Base-by-base conservation (phyloP, 1,140 invertebrate genomes). In the Tetramorium simillimum region DNA sequence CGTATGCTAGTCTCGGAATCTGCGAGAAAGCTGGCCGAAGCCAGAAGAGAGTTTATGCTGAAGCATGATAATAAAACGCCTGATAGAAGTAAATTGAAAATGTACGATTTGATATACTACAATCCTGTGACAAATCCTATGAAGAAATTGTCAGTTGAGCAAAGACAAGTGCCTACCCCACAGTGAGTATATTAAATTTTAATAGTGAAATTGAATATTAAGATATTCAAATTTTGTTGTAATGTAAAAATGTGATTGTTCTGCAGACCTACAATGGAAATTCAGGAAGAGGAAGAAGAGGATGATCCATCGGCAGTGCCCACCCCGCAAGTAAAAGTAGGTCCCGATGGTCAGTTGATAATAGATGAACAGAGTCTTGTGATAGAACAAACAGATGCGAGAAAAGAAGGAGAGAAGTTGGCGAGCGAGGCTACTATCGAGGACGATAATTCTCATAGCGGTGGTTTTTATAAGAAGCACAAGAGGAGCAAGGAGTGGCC, bases 61-160 rank as follows among this genome's bases (percentile, higher is more conserved):
- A 96, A 96, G 72, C 95, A 96, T 72, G 95, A 95, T 43, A 94
- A 96, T 37, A 95, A 95, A 81, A 93, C 94, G 33, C 96, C 96
- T 2, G 97, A 98, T 89, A 96, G 96, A 90, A 95, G 96, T 33
- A 96, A 96, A 70, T 96, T 99, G 80, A 99, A 97, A 58, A 98
- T 99, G 98, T 97, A 97, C 90, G 98, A 99, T 95, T 96, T 99
- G 63, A 98, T 99, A 90, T 98, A 97, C 94, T 98, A 98, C 94
- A 99, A 99, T 95, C 98, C 98, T 3, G 93, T 95, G 1, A 96
- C 96, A 28, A 98, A 97, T 95, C 96, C 96, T 3, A 97, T 97
- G 96, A 95, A 95, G 89, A 90, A 88, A 82, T 87, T 69, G 37
- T 24, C 70, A 77, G 85, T n/a, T n/a, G 84, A 86, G 53, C 73